phyloP scores from a whole-genome alignment of 1,140 invertebrate species.

The Oreohelix idahoensis region DNA sequence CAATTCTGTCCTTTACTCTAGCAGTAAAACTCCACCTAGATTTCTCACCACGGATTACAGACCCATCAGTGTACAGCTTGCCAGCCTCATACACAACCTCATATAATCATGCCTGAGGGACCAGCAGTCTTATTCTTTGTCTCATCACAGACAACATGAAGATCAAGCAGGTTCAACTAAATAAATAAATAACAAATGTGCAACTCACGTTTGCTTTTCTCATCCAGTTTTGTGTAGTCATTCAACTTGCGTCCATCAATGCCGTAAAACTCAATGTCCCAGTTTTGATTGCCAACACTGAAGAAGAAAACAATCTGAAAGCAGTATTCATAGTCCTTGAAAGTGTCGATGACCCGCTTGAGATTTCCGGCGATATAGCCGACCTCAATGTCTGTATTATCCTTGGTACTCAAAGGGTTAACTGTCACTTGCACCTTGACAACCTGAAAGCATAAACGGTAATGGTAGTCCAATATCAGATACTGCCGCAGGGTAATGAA shows the following conservation, averaged over 20 bases:
- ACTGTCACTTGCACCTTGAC: not conserved
- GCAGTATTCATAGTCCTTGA: slow-evolving; percentile 20
- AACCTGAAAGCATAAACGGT: not conserved
- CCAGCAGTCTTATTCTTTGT: too few relatives aligned
- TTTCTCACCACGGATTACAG: too few relatives aligned
- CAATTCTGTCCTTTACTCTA: too few relatives aligned
- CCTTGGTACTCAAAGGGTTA: not conserved
- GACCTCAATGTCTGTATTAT: not conserved
- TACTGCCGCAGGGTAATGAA: too few relatives aligned
- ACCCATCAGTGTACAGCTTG: too few relatives aligned
- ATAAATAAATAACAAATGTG: too few relatives aligned
- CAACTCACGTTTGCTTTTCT: not conserved
- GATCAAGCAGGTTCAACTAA: too few relatives aligned
- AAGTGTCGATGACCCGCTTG: not conserved
- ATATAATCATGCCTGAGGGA: too few relatives aligned
- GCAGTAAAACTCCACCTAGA: too few relatives aligned
- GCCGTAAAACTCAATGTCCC: not conserved
- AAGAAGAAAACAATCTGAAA: slow-evolving; percentile 11
- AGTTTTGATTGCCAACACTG: not conserved
- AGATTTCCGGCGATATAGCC: slow-evolving; percentile 18
- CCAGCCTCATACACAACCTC: too few relatives aligned
- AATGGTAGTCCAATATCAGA: too few relatives aligned
- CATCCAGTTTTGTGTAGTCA: not conserved
- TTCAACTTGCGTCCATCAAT: not conserved
- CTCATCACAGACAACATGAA: too few relatives aligned